phyloP scores from a whole-genome alignment of 2,888 invertebrate genomes.

The Tubulanus polymorphus region DNA sequence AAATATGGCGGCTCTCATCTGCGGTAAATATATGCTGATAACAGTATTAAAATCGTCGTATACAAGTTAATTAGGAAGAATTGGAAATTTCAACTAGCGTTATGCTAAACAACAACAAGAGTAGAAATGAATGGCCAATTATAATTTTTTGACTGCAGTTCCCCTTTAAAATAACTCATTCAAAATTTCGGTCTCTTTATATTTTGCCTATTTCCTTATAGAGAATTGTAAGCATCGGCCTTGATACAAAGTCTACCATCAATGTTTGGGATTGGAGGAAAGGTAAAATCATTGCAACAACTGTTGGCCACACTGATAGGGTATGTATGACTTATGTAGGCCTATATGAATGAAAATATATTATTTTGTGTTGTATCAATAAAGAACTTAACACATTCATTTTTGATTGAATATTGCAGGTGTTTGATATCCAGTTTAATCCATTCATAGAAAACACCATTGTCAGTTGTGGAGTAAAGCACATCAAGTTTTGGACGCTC shows the following conservation, averaged over 20 bases:
- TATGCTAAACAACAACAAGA: too few species aligned
- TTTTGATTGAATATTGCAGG: constrained; percentile 32
- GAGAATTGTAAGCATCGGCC: constrained; percentile 50
- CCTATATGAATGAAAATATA: not conserved
- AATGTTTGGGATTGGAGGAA: constrained; percentile 54
- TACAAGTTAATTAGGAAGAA: too few species aligned
- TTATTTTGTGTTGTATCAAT: not conserved
- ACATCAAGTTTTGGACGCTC: constrained; percentile 53
- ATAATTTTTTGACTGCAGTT: too few species aligned
- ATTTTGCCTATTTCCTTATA: constrained; percentile 18
- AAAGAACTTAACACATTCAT: not conserved
- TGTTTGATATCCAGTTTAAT: constrained; percentile 52
- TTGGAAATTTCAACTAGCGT: too few species aligned
- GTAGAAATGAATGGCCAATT: too few species aligned
- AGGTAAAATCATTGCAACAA: constrained; percentile 49
- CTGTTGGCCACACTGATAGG: constrained; percentile 49
- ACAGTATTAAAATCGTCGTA: too few species aligned
- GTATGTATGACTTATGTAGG: constrained; percentile 26
- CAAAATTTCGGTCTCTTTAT: too few species aligned
- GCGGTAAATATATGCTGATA: too few species aligned
- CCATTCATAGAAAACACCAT: constrained; percentile 38
- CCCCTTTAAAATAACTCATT: too few species aligned
- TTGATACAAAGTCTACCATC: constrained; percentile 48
- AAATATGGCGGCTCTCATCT: too few species aligned
- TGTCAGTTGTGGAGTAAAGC: constrained; percentile 53